A percentile compares a stretch with the other conserved stretches of the same genome.
These are phyloP conservation scores for Parnassius orleans DNA, from an alignment of 2,888 invertebrate species.

Conservation along the genomic window DNA sequence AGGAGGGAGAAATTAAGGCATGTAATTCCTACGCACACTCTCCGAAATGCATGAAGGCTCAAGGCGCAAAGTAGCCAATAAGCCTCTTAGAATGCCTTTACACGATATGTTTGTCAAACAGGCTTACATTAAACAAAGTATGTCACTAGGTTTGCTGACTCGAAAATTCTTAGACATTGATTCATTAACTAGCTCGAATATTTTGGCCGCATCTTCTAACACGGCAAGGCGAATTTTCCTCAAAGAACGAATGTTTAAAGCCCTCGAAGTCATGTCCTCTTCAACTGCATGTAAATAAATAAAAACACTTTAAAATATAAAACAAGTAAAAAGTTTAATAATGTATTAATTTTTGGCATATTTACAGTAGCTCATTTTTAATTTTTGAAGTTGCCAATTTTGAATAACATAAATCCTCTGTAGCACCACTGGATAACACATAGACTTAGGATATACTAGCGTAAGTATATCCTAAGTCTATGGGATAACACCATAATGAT, in stretches of 20 bases:
- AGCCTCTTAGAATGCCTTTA: no score
- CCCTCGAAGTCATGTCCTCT: constrained; percentile 32
- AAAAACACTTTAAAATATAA: background rate
- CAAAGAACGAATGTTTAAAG: constrained; percentile 39
- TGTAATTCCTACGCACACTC: no score
- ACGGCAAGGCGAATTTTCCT: constrained; percentile 53
- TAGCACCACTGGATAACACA: no score
- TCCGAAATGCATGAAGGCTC: background rate
- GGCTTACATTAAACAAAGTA: constrained; percentile 15
- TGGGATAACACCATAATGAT: no score
- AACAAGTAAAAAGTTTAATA: background rate
- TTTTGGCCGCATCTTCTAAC: constrained; percentile 45
- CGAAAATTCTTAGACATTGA: constrained; percentile 58
- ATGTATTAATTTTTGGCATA: background rate
- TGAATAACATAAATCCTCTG: constrained; percentile 4
- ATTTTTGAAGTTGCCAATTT: constrained; percentile 4
- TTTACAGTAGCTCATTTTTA: constrained; percentile 12
- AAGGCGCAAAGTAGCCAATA: no score
- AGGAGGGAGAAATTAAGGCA: no score
- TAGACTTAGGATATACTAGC: no score
- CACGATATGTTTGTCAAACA: background rate
- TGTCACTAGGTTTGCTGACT: constrained; percentile 32
- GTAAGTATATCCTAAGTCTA: no score
- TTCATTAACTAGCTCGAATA: constrained; percentile 51
- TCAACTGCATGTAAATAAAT: background rate